Percentiles rank a stretch among this genome's conserved stretches.
These are phyloP conservation scores for Eumaeus atala DNA, from an alignment of 1,140 invertebrate genomes.

Conservation along the genomic window DNA sequence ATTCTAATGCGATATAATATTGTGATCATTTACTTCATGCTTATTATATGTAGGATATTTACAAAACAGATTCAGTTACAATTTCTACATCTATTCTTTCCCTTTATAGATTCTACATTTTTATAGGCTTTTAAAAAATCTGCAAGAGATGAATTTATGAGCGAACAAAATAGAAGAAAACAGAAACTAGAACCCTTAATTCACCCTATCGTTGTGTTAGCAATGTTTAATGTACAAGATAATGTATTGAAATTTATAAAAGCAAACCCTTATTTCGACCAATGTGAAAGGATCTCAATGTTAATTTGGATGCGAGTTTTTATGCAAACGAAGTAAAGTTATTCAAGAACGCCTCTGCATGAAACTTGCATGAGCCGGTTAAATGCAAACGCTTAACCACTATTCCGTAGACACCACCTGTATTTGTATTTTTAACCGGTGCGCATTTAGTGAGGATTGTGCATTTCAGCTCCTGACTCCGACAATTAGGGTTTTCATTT, in stretches of 20 bases:
- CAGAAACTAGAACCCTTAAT: no score
- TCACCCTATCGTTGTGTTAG: no score
- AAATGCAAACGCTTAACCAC: slow-evolving; percentile 44
- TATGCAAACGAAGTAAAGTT: slow-evolving; percentile 65
- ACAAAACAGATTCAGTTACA: no score
- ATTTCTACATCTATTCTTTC: no score
- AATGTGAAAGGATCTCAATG: slow-evolving; percentile 19
- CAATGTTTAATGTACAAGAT: no score
- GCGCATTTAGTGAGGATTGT: slow-evolving; percentile 27
- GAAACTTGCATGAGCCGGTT: slow-evolving; percentile 54
- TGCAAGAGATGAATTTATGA: no score
- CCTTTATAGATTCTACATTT: no score
- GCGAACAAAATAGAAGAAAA: no score
- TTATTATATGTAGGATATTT: no score
- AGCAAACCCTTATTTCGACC: background rate
- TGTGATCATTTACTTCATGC: no score
- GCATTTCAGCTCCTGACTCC: slow-evolving; percentile 25
- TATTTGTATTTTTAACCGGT: slow-evolving; percentile 42
- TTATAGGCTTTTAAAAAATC: no score
- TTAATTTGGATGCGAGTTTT: slow-evolving; percentile 48
- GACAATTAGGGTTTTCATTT: slow-evolving; percentile 43
- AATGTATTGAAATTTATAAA: background rate
- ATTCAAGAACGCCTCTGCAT: slow-evolving; percentile 64
- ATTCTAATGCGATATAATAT: no score
- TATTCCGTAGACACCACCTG: slow-evolving; percentile 29